Evolutionary conservation across 2,888 invertebrate species (phyloP), one percentile per base, ranked within the genome.

Genomic region (Petrolisthes manimaculis): DNA sequence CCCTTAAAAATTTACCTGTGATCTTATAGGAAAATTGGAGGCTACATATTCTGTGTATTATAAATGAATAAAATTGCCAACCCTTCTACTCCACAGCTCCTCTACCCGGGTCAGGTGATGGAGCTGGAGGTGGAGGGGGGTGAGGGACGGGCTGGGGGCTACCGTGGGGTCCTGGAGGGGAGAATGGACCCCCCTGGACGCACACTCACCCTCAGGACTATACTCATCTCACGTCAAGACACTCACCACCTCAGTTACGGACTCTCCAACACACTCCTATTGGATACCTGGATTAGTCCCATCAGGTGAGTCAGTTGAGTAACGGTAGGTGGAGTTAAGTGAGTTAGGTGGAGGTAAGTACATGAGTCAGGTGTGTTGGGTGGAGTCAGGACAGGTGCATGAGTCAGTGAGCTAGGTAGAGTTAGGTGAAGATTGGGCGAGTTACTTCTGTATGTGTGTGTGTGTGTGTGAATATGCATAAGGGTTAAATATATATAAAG

Each of bases 121-220:
- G 89, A 90, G 75, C 56, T 90, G 86, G 80, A 86, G 61, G 81
- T 89, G 56, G 71, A 77, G 37, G 14, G 89, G 71, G 82, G 84
- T 1, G 69, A 86, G 54, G 89, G 85, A n/a, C 69, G 56, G 6
- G 87, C 81, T 0, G 90, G 85, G 37, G 86, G 85, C 69, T 87
- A 86, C 75, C 87, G 87, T 85, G 86, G 87, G 75, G 87, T 79
- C 6, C 79, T 89, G 24, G 75, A 37, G 54, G n/a, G 83, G 21
- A 79, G 77, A 18, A n/a, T 87, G 69, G 78, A 84, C 18, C 90
- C 90, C n/a, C 90, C 90, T 14, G 90, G 90, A 6, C 78, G 83
- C 5, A 80, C 89, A 61, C 67, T 89, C 21, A 78, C 74, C 37
- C 53, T 89, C 82, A 84, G 86, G 53, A 89, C 90, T 12, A 83